Conservation (phyloP, 2,888 invertebrate genomes). For the Siphlonurus alternatus region DNA sequence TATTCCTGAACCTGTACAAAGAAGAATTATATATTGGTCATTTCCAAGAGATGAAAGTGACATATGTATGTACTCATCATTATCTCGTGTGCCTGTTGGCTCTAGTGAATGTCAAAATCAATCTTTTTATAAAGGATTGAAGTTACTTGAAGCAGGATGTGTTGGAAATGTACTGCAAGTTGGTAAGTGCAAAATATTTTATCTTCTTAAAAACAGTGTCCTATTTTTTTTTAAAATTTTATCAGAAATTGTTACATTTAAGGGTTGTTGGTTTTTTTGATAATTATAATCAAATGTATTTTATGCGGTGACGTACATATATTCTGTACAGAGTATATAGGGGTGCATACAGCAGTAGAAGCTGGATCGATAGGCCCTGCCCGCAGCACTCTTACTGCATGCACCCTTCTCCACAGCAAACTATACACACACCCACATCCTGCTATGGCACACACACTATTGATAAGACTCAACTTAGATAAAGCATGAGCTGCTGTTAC, state of each 20-base stretch:
- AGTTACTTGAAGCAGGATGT: slow-evolving; percentile 63
- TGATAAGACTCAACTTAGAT: no score
- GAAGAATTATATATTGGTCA: slow-evolving; percentile 75
- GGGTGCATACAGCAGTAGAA: no score
- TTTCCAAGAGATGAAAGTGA: slow-evolving; percentile 75
- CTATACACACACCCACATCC: no score
- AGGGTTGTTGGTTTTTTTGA: no score
- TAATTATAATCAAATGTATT: not conserved
- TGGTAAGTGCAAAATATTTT: slow-evolving; percentile 48
- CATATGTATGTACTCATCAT: slow-evolving; percentile 78
- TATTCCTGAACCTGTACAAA: slow-evolving; percentile 77
- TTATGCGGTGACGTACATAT: not conserved
- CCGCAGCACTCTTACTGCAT: not conserved
- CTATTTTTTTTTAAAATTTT: no score
- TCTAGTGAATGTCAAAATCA: slow-evolving; percentile 54
- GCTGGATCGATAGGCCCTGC: not conserved
- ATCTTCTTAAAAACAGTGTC: no score
- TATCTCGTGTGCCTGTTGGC: slow-evolving; percentile 36
- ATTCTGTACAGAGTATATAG: not conserved
- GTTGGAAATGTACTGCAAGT: slow-evolving; percentile 78
- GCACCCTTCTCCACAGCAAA: not conserved
- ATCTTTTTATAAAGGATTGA: slow-evolving; percentile 73
- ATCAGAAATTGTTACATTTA: no score
- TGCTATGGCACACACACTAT: no score
- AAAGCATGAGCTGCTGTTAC: no score